phyloP scores from a whole-genome alignment of 2,797 vertebrate species.

The Neosalanx taihuensis region DNA sequence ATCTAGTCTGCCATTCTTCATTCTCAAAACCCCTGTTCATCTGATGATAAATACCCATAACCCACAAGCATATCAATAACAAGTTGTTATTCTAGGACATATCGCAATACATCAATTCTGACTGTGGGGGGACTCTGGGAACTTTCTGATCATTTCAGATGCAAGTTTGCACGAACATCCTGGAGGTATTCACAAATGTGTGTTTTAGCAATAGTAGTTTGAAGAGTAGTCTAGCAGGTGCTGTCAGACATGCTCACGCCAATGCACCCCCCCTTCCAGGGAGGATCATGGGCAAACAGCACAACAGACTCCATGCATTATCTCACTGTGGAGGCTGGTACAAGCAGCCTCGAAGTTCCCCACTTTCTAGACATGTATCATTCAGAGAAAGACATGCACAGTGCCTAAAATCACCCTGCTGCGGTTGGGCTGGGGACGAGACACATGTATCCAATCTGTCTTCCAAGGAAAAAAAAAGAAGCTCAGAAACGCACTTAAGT shows the following conservation, averaged over 20 bases:
- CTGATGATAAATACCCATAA: constrained; percentile 42
- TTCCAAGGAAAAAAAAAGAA: constrained; percentile 47
- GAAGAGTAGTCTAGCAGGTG: constrained; percentile 1
- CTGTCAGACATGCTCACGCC: constrained; percentile 53
- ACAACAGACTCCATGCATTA: constrained; percentile 54
- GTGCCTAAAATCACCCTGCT: constrained; percentile 36
- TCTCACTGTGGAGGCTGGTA: constrained; percentile 30
- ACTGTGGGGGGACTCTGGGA: not conserved
- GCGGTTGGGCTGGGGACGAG: not conserved
- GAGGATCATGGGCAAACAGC: constrained; percentile 39
- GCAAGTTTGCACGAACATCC: constrained; percentile 5
- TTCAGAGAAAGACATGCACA: constrained; percentile 17
- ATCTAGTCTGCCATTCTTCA: not conserved
- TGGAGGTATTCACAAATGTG: not conserved
- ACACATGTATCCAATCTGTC: constrained; percentile 60
- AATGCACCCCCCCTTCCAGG: constrained; percentile 34
- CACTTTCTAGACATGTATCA: constrained; percentile 9
- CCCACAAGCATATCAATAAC: constrained; percentile 15
- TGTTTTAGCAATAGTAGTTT: not conserved
- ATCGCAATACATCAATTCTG: constrained; percentile 27
- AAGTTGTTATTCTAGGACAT: constrained; percentile 38
- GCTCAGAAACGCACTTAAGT: constrained; percentile 41
- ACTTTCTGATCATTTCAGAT: constrained; percentile 1
- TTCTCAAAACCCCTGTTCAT: constrained; percentile 2
- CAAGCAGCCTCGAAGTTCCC: constrained; percentile 55